Conservation (phyloP, 2,797 vertebrate species). For the Micromesistius poutassou region DNA sequence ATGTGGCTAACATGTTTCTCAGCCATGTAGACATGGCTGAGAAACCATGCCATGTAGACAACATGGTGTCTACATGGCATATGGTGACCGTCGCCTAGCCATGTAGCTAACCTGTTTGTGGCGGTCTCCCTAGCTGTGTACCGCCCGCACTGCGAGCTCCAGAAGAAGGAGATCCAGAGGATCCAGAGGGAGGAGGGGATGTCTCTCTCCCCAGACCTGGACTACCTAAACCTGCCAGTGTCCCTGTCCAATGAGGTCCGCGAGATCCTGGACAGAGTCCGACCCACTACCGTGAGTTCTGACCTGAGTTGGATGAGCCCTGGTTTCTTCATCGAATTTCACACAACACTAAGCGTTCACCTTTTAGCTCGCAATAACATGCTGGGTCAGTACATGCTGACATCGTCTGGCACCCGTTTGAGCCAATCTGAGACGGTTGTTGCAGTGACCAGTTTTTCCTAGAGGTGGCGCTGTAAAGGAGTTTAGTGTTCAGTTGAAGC, state of each 20-base stretch:
- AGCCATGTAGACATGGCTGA: too few relatives aligned
- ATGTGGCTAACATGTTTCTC: too few relatives aligned
- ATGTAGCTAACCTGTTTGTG: slow-evolving; percentile 2
- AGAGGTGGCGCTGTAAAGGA: too few relatives aligned
- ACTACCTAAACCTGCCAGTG: slow-evolving; percentile 81
- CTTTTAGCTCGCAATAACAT: neutral
- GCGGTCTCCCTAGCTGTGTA: slow-evolving; percentile 67
- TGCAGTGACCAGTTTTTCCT: too few relatives aligned
- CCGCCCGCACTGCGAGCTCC: slow-evolving; percentile 71
- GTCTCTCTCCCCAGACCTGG: slow-evolving; percentile 80
- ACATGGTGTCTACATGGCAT: too few relatives aligned
- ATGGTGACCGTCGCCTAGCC: slow-evolving; percentile 9
- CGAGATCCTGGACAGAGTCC: slow-evolving; percentile 81
- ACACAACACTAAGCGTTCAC: neutral
- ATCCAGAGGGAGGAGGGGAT: slow-evolving; percentile 86
- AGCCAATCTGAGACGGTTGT: neutral
- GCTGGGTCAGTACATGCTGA: neutral
- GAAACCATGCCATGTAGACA: too few relatives aligned
- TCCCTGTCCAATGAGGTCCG: slow-evolving; percentile 86
- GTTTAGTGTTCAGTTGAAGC: neutral
- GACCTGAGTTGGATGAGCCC: neutral
- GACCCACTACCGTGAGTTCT: slow-evolving; percentile 85
- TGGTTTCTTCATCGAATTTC: neutral
- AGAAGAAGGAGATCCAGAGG: slow-evolving; percentile 85
- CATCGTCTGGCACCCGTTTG: neutral